Evolutionary conservation across 2,888 invertebrate genomes (phyloP).

Genomic region (Ormyrus thymus): DNA sequence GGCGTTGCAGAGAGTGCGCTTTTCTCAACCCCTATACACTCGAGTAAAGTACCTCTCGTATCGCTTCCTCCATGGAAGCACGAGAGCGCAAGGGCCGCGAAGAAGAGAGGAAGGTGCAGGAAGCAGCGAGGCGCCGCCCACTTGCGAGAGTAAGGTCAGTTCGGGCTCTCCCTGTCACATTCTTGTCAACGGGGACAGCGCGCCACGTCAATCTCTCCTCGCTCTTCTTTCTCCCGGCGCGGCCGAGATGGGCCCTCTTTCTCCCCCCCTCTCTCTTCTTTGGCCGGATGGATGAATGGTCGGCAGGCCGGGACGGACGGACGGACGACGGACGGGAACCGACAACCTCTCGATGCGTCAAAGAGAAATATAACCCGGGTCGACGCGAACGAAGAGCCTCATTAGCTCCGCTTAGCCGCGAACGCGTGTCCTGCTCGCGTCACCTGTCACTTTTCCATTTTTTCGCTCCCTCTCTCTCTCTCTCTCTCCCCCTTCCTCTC

Average conservation of each 20-base stretch:
- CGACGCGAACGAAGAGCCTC: slow-evolving; percentile 71
- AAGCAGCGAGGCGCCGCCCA: slow-evolving; percentile 60
- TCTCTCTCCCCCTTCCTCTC: not conserved
- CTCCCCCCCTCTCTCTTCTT: slow-evolving; percentile 49
- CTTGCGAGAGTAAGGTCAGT: slow-evolving; percentile 66
- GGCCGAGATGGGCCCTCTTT: not conserved
- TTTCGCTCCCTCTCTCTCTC: slow-evolving; percentile 20
- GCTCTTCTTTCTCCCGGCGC: slow-evolving; percentile 9
- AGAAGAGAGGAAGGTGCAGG: slow-evolving; percentile 5
- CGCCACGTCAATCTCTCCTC: slow-evolving; percentile 73
- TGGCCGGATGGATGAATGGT: slow-evolving; percentile 61
- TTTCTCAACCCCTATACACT: not conserved
- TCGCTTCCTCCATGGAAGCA: not conserved
- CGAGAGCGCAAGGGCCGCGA: not conserved
- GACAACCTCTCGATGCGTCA: slow-evolving; percentile 73
- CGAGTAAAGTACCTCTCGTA: not conserved
- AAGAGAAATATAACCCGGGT: slow-evolving; percentile 74
- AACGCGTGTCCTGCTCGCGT: slow-evolving; percentile 62
- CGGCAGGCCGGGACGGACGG: slow-evolving; percentile 50
- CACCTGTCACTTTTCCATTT: slow-evolving; percentile 57
- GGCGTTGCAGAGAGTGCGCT: slow-evolving; percentile 29
- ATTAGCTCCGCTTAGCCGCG: slow-evolving; percentile 72
- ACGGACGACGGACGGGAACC: slow-evolving; percentile 64
- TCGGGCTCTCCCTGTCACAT: slow-evolving; percentile 73
- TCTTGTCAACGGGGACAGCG: slow-evolving; percentile 74